phyloP scores from a whole-genome alignment of 1,140 invertebrate species.

The Scaptodrosophila lebanonensis region DNA sequence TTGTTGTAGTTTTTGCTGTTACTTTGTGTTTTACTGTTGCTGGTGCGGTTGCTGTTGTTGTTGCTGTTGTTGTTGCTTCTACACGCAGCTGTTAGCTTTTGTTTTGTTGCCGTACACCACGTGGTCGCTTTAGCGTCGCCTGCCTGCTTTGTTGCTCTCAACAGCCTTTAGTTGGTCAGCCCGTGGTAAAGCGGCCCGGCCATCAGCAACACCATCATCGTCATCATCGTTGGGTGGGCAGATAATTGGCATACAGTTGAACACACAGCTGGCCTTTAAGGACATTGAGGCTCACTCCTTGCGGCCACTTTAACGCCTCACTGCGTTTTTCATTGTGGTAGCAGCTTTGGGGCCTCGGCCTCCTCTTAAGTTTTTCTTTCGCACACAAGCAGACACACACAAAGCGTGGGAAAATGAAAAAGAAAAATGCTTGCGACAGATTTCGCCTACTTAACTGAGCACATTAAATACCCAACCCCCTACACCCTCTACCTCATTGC shows the following conservation, averaged over 20 bases:
- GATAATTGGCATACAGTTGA: constrained; percentile 35
- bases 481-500: background rate
- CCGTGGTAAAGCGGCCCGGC: no score
- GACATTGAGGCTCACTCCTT: background rate
- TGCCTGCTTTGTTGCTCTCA: no score
- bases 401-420: no score
- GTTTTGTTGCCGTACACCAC: constrained; percentile 31
- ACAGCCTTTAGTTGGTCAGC: no score
- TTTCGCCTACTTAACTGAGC: background rate
- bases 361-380: no score
- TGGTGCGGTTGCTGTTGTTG: background rate
- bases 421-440: no score
- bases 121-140: constrained; percentile 8
- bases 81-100: constrained; percentile 31
- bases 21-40: background rate
- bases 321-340: no score
- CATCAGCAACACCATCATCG: no score
- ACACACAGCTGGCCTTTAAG: background rate
- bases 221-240: constrained; percentile 17
- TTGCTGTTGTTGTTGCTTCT: constrained; percentile 12
- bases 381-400: no score
- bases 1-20: background rate
- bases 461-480: background rate
- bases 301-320: background rate
- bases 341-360: no score